These are phyloP conservation scores for Platorchestia sp. DNA, from an alignment of 1,140 invertebrate species.

Conservation along the genomic window DNA sequence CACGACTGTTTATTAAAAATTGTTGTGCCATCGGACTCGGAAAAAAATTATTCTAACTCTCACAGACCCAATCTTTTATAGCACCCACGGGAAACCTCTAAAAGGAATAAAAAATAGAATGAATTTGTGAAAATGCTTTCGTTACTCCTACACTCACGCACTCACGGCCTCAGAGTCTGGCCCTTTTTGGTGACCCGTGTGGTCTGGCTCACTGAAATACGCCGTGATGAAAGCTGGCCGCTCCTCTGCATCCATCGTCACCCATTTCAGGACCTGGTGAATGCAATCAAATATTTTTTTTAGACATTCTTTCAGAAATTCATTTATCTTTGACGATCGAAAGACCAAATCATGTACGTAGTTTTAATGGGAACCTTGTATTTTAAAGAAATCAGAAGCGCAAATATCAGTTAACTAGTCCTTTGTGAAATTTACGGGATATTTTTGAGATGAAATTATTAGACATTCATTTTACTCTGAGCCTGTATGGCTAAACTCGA, in stretches of 20 bases:
- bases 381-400: neutral
- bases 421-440: neutral
- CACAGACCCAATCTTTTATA: neutral
- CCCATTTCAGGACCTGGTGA: slow-evolving; percentile 77
- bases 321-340: neutral
- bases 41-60: neutral
- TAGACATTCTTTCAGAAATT: neutral
- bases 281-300: neutral
- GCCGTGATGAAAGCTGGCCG: slow-evolving; percentile 76
- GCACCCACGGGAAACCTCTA: neutral
- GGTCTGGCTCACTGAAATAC: slow-evolving; percentile 84
- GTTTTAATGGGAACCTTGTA: neutral
- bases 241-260: slow-evolving; percentile 73
- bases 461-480: neutral
- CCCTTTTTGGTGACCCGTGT: slow-evolving; percentile 72
- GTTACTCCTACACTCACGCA: slow-evolving; percentile 69
- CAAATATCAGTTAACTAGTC: neutral
- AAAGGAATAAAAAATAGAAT: neutral
- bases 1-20: neutral
- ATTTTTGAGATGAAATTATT: neutral
- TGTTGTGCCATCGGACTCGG: neutral
- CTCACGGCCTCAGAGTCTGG: slow-evolving; percentile 70
- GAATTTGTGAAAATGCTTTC: neutral
- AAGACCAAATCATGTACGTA: neutral
- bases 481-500: neutral